phyloP scores from a whole-genome alignment of 2,113 vertebrate species.

The Brachirus orientalis region DNA sequence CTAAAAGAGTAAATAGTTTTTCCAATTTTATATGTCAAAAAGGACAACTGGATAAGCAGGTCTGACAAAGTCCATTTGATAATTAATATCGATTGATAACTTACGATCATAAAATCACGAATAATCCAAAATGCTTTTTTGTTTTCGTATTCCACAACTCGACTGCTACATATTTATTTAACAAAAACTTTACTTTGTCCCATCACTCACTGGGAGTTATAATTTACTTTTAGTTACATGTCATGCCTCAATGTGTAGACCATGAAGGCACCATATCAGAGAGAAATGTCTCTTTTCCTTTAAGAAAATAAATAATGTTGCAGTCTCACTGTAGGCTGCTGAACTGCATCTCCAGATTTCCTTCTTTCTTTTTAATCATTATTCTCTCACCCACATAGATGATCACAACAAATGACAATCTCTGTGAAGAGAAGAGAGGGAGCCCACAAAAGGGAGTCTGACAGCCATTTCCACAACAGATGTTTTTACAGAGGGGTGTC shows the following conservation, averaged over 20 bases:
- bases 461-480: constrained; percentile 86
- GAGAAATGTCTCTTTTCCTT: constrained; percentile 37
- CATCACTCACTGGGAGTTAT: constrained; percentile 12
- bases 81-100: too few species aligned
- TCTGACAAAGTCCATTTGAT: too few species aligned
- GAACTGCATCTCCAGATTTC: constrained; percentile 66
- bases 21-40: too few species aligned
- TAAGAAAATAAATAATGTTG: constrained; percentile 15
- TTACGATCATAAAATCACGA: too few species aligned
- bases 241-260: constrained; percentile 47
- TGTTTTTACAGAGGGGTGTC: constrained; percentile 87
- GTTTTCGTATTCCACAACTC: too few species aligned
- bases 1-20: too few species aligned
- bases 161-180: too few species aligned
- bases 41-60: too few species aligned
- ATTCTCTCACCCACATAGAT: constrained; percentile 78
- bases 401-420: constrained; percentile 84
- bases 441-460: constrained; percentile 82
- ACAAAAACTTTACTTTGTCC: constrained; percentile 43
- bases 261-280: constrained; percentile 29
- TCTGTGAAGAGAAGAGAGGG: constrained; percentile 71
- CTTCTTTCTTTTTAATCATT: constrained; percentile 42
- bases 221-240: constrained; percentile 54
- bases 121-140: too few species aligned
- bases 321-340: constrained; percentile 56